Evolutionary conservation across 2,797 vertebrate genomes (phyloP).

Genomic region (Lepus townsendii): DNA sequence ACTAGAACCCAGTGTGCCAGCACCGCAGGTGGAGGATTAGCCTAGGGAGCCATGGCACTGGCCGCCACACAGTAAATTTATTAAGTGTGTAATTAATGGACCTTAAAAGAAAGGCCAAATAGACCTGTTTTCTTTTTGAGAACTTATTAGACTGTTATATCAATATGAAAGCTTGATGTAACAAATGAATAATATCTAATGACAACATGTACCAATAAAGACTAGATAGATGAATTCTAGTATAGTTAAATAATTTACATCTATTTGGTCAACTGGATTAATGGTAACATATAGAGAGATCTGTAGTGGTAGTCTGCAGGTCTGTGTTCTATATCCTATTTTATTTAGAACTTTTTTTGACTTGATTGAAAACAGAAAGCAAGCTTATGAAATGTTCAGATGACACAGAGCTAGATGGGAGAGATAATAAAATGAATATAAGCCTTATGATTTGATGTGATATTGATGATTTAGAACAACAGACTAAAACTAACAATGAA

Average conservation of each 20-base stretch:
- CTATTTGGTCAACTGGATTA: background rate
- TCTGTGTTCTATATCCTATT: background rate
- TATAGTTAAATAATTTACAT: background rate
- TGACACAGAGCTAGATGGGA: background rate
- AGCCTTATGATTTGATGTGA: conserved; percentile 16
- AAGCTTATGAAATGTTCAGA: background rate
- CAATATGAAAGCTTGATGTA: background rate
- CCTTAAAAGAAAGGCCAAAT: conserved; percentile 11
- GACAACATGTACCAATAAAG: background rate
- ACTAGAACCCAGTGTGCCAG: no score
- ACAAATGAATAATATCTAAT: background rate
- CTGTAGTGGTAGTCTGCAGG: background rate
- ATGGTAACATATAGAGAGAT: background rate
- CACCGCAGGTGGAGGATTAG: no score
- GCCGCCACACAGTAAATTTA: background rate
- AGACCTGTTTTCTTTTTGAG: background rate
- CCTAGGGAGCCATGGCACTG: no score
- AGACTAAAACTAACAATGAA: background rate
- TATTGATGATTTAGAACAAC: conserved; percentile 18
- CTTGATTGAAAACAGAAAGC: conserved; percentile 24
- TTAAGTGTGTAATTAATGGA: background rate
- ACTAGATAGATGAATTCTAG: background rate
- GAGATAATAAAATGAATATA: conserved; percentile 44
- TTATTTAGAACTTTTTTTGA: background rate
- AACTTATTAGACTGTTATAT: conserved; percentile 11